Percentiles rank a stretch among this genome's conserved stretches.
phyloP scores from a whole-genome alignment of 2,113 vertebrate genomes.

The Sterna hirundo region DNA sequence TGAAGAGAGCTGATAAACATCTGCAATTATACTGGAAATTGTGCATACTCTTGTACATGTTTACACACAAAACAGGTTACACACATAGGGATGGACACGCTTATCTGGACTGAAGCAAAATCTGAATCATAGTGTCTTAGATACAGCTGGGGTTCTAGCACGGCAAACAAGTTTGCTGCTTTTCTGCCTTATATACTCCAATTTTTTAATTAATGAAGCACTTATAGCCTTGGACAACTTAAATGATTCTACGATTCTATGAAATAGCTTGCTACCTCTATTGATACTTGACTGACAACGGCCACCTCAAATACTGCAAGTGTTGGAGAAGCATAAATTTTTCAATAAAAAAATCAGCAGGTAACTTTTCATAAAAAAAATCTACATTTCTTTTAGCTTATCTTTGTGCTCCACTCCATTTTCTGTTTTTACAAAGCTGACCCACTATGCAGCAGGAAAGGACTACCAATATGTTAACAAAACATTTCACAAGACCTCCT shows the following conservation, averaged over 20 bases:
- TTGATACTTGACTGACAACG: neutral
- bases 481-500: neutral
- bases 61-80: neutral
- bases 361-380: neutral
- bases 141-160: neutral
- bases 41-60: rapidly evolving
- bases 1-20: neutral
- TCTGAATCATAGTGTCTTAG: neutral
- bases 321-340: neutral
- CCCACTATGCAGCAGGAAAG: neutral
- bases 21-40: neutral
- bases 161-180: neutral
- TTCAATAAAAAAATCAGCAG: neutral
- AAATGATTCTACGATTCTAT: neutral
- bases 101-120: neutral
- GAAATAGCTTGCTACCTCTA: neutral
- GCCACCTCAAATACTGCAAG: neutral
- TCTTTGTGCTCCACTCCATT: neutral
- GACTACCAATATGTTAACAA: neutral
- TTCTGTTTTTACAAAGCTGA: neutral
- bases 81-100: neutral
- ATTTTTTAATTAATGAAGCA: neutral
- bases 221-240: neutral
- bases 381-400: neutral
- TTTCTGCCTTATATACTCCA: neutral